These are phyloP conservation scores for Melanchra persicariae DNA, from an alignment of 2,888 invertebrate genomes.

Conservation along the genomic window DNA sequence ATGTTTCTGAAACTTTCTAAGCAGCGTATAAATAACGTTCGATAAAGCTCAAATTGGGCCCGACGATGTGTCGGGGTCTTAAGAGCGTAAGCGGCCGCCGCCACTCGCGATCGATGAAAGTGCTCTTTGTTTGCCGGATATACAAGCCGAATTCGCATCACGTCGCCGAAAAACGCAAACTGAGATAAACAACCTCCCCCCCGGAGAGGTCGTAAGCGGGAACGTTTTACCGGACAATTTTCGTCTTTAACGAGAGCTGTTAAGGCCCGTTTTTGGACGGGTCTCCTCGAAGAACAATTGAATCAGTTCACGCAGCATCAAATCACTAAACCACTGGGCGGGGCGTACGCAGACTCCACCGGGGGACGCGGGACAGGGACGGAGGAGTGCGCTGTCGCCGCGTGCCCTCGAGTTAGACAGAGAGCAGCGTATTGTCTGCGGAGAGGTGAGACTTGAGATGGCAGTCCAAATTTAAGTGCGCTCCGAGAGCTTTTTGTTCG, in stretches of 20 bases:
- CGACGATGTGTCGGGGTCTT: slow-evolving; percentile 69
- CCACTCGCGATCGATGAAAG: slow-evolving; percentile 86
- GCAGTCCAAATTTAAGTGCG: slow-evolving; percentile 86
- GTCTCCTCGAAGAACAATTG: slow-evolving; percentile 86
- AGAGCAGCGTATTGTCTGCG: slow-evolving; percentile 81
- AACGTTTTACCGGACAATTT: slow-evolving; percentile 88
- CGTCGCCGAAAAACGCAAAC: slow-evolving; percentile 90
- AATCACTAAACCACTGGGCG: slow-evolving; percentile 91
- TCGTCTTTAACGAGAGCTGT: slow-evolving; percentile 87
- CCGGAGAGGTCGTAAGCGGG: slow-evolving; percentile 87
- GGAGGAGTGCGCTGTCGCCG: slow-evolving; percentile 75
- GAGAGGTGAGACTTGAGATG: slow-evolving; percentile 82
- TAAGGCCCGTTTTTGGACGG: slow-evolving; percentile 86
- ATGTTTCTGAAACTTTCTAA: slow-evolving; percentile 87
- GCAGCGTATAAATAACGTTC: slow-evolving; percentile 88
- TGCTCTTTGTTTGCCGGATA: slow-evolving; percentile 88
- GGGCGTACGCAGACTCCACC: slow-evolving; percentile 89
- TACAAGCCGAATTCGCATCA: slow-evolving; percentile 90
- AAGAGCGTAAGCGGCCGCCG: slow-evolving; percentile 82
- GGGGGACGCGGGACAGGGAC: slow-evolving; percentile 86
- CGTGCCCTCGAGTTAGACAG: slow-evolving; percentile 76
- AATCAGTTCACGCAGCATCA: slow-evolving; percentile 91
- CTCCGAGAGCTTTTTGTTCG: slow-evolving; percentile 87
- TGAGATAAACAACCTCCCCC: slow-evolving; percentile 89
- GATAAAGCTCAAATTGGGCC: slow-evolving; percentile 85